phyloP scores from a whole-genome alignment of 2,113 vertebrate species.

The Malaclemys terrapin region DNA sequence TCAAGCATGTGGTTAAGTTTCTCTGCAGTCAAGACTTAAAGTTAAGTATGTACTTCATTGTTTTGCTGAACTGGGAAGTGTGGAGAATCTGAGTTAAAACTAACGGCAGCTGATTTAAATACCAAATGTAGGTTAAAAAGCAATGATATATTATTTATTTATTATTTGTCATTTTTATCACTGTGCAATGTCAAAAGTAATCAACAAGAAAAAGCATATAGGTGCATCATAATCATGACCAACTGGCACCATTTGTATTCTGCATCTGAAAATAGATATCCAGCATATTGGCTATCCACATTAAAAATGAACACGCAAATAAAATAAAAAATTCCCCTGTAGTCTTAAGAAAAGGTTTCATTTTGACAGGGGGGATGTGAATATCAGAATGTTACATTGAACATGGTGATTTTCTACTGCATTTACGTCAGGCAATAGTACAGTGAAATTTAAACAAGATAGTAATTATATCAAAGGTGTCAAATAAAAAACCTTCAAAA shows the following conservation, averaged over 20 bases:
- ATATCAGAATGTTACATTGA: slow-evolving; percentile 37
- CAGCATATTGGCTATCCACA: slow-evolving; percentile 25
- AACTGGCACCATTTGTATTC: slow-evolving; percentile 7
- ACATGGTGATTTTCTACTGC: slow-evolving; percentile 57
- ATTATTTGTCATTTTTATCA: slow-evolving; percentile 31
- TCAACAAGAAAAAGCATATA: slow-evolving; percentile 18
- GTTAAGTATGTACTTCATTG: neutral
- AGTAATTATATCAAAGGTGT: slow-evolving; percentile 58
- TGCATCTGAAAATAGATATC: slow-evolving; percentile 21
- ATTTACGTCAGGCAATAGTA: slow-evolving; percentile 57
- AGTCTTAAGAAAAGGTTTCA: slow-evolving; percentile 31
- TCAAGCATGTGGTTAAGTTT: neutral
- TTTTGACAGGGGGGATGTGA: slow-evolving; percentile 35
- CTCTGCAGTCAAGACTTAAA: slow-evolving; percentile 4
- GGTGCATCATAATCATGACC: slow-evolving; percentile 32
- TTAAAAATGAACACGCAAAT: slow-evolving; percentile 47
- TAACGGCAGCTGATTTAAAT: neutral
- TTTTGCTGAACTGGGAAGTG: neutral
- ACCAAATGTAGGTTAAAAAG: slow-evolving; percentile 8
- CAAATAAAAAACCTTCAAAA: slow-evolving; percentile 51
- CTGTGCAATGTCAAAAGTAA: neutral
- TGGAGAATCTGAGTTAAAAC: slow-evolving; percentile 13
- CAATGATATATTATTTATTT: neutral
- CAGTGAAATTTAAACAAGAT: slow-evolving; percentile 63
- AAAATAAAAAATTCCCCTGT: slow-evolving; percentile 36